Base-by-base conservation (phyloP, 1,140 invertebrate genomes). In the Brachionus sp. region DNA sequence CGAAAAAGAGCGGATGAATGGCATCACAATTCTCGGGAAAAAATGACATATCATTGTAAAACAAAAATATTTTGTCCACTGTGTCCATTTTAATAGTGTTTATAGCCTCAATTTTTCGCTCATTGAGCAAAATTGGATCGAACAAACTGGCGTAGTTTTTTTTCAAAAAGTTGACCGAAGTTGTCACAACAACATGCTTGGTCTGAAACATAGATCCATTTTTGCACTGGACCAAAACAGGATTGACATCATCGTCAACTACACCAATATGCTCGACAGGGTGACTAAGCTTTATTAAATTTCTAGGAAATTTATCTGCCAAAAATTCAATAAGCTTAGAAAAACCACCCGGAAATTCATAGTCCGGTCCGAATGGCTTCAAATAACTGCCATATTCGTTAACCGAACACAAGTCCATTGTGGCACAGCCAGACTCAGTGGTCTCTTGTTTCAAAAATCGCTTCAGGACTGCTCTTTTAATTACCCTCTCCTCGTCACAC, bases 31-130 rank as follows among this genome's bases (percentile, higher is more conserved):
- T 39, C 0, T 23, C 35, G 10, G 57, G 37, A 19, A 68, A 82
- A 70, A 82, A 82, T 19, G 57, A 44, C 57, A 82, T 33, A 6
- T 82, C 62, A 50, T 82, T 64, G 35, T 82, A 82, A 16, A 82
- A 82, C 3, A 82, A 37, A 66, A n/a, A 82, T 33, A 82, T 70
- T 68, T 82, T 82, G 35, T 82, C 80, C 25, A 82, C 80, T 1
- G 80, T 82, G 57, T 57, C 80, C 80, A 82, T 82, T 50, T 82
- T 66, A 50, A 82, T 42, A 9, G 57, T 82, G 12, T 82, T 35
- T 44, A 82, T 82, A 9, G 80, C 80, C 35, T 82, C 80, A 16
- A 68, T 82, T 82, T 82, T 82, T 3, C 7, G 12, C 35, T 66
- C 35, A 42, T 35, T 66, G n/a, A 66, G 25, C 35, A 82, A 70